Conservation (phyloP, 2,113 vertebrate species). For the Rhineura floridana region DNA sequence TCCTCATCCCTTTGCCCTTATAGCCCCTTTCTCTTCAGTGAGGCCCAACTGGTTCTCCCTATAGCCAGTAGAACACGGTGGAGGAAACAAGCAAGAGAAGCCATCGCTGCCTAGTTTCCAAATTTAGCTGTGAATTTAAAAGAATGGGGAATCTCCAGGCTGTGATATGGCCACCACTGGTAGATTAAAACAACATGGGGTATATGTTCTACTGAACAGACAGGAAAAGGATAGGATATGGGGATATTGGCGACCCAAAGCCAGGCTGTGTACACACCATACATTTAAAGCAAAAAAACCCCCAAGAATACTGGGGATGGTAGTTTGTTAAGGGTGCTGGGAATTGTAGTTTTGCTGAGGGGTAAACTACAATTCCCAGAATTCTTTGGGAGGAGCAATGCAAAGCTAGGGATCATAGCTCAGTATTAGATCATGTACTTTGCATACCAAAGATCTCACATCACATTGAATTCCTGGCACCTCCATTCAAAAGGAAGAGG, state of each 20-base stretch:
- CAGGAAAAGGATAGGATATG: not conserved
- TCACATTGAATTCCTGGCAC: not conserved
- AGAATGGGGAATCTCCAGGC: not conserved
- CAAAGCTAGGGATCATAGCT: too few species aligned
- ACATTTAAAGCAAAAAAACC: too few species aligned
- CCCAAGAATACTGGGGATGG: too few species aligned
- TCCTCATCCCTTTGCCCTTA: not conserved
- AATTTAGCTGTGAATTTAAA: not conserved
- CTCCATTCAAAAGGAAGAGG: not conserved
- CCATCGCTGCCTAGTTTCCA: not conserved
- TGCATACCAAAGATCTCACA: not conserved
- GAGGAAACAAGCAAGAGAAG: not conserved
- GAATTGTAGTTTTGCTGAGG: too few species aligned
- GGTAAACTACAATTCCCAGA: too few species aligned
- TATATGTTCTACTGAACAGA: not conserved
- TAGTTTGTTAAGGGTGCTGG: too few species aligned
- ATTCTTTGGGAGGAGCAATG: too few species aligned
- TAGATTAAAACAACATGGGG: not conserved
- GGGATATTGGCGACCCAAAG: not conserved
- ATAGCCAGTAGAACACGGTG: too few species aligned
- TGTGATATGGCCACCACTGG: not conserved
- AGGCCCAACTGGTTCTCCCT: not conserved
- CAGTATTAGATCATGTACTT: too few species aligned
- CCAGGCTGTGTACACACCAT: too few species aligned
- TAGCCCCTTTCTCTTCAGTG: not conserved